Evolutionary conservation across 2,113 vertebrate genomes (phyloP).

Genomic region (Alexandromys fortis): DNA sequence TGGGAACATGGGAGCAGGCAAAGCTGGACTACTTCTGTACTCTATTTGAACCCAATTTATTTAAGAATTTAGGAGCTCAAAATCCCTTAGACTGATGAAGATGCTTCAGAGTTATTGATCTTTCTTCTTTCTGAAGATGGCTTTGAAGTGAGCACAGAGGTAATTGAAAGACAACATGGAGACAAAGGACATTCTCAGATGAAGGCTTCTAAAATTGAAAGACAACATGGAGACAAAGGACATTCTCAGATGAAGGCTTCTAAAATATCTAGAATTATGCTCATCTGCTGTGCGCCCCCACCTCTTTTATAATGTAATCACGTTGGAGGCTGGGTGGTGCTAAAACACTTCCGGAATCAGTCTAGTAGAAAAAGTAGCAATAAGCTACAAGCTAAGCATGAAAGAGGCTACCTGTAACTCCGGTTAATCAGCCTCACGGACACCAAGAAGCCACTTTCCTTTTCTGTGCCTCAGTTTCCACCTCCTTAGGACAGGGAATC

Average conservation of each 20-base stretch:
- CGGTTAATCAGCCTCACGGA: neutral
- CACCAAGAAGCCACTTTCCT: neutral
- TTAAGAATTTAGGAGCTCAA: neutral
- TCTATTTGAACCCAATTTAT: fast-evolving
- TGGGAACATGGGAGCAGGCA: neutral
- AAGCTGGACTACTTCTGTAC: neutral
- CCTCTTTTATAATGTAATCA: neutral
- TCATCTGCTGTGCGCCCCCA: neutral
- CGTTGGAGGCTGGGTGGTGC: neutral
- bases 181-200: neutral
- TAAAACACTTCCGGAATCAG: neutral
- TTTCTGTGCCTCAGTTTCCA: conserved; percentile 7
- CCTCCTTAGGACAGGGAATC: neutral
- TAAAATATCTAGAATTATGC: neutral
- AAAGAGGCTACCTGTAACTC: neutral
- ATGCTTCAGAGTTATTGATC: neutral
- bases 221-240: neutral
- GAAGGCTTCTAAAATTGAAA: neutral
- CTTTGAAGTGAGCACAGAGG: neutral
- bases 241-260: neutral
- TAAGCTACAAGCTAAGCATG: neutral
- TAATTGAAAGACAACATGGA: neutral
- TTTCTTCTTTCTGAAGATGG: neutral
- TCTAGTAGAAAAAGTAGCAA: neutral
- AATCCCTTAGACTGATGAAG: neutral